Evolutionary conservation across 2,888 invertebrate genomes (phyloP).

Genomic region (Drosophila stalkeri): DNA sequence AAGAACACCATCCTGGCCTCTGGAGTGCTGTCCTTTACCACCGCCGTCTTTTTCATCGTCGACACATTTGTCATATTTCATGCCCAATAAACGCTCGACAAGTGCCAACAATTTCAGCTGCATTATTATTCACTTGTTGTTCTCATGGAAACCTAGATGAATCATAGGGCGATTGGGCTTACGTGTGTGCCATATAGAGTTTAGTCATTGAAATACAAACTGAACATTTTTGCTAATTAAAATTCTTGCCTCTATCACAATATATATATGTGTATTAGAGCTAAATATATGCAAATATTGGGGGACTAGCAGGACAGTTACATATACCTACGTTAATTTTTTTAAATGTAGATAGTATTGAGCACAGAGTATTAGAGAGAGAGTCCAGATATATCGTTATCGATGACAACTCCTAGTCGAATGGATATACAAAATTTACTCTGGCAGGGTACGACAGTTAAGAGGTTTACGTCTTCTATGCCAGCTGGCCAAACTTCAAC

Average conservation of each 20-base stretch:
- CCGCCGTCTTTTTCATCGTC: conserved; percentile 71
- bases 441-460: background rate
- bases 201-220: background rate
- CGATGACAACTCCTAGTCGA: no score
- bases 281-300: no score
- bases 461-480: background rate
- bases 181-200: background rate
- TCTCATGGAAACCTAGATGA: background rate
- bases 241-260: background rate
- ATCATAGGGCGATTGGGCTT: background rate
- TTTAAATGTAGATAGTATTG: no score
- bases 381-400: no score
- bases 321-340: no score
- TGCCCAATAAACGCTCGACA: conserved; percentile 43
- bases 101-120: background rate
- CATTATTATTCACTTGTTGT: background rate
- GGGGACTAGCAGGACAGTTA: no score
- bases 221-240: background rate
- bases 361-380: no score
- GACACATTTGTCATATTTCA: conserved; percentile 75
- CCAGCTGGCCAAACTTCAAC: background rate
- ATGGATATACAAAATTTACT: background rate
- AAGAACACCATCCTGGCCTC: conserved; percentile 65
- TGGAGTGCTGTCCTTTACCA: conserved; percentile 71
- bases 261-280: no score